Base-by-base conservation (phyloP, 64 coral and sea anemone species). In the Actinia equina region DNA sequence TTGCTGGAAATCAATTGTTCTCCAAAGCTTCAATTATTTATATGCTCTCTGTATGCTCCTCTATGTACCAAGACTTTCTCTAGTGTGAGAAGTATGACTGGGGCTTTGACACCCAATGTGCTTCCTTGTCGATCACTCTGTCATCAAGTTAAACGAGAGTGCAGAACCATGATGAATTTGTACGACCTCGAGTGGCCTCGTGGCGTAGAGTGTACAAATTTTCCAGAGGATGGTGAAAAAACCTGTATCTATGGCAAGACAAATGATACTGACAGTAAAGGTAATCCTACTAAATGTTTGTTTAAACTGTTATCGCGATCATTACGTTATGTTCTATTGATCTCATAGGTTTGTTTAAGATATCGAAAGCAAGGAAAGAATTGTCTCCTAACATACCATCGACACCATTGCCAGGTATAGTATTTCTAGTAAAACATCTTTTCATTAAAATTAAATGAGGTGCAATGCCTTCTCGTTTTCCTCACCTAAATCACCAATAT, bases 41-140 rank as follows among this genome's bases (percentile, higher is more conserved):
- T 91, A 23, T 91, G 89, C 37, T 80, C 89, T 19, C 25, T 91
- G 18, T 91, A 91, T 85, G 77, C 61, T 63, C 83, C 89, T 55
- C 44, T 84, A 7, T 91, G 89, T 19, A 56, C 64, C 16, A 30
- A 85, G 53, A 42, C 59, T 6, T 11, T 20, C 17, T 14, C 27
- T 17, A 17, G 7, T 23, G 23, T 27, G 18, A 79, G 69, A 41
- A 44, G 15, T 9, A 81, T 52, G 22, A 81, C 43, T 4, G 2
- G 78, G 1, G 12, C 5, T 1, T 19, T 81, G 19, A 16, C 17
- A 4, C 3, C 13, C 43, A 81, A 81, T 37, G n/a, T 81, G 0
- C 71, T 44, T 12, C 89, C 89, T 27, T 91, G 89, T 70, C 65
- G 67, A 37, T 91, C 83, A 25, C 82, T 91, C 14, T 91, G 89